Base-by-base conservation (phyloP, 2,888 invertebrate species). In the Ichneumoninae sp. region DNA sequence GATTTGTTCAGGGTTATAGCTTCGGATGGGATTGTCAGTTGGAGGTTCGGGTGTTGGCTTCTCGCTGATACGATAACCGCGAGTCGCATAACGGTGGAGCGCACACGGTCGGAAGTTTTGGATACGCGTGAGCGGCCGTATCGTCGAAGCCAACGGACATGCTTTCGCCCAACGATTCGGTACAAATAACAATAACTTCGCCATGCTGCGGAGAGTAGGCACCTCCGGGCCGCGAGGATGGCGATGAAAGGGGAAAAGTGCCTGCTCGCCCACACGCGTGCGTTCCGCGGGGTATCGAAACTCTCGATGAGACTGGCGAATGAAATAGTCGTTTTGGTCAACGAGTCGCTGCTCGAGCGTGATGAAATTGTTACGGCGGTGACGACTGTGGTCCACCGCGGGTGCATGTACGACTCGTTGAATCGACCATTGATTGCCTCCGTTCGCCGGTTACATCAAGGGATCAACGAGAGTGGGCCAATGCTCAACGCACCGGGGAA, bases 371-470 rank as follows among this genome's bases (percentile, higher is more conserved):
- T 87, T 88, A 88, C 88, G 83, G 87, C 83, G 81, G 81, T 81
- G 86, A 87, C 86, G 83, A 76, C 66, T 66, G 76, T 36, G 76
- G 66, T 10, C 26, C 26, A 52, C 52, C 66, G 66, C 65, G 50
- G 16, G 19, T 26, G 66, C 40, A 76, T 76, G 76, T 40, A 78
- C 81, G 83, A 85, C 79, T 85, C 86, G 86, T 89, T 86, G 68
- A 83, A 88, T 88, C 84, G 88, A 73, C 83, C 87, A 87, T 88
- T 89, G 89, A 89, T 89, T 89, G 87, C 86, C 89, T 86, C 87
- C 85, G 84, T 87, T 87, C 86, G 88, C 86, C 86, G 86, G 88
- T 88, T 88, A 88, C 88, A 89, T 86, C 66, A 36, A 76, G 52
- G 76, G 40, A 66, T 76, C 52, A 76, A 66, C 76, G 66, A n/a